Percentiles rank a stretch among this genome's conserved stretches.
Conservation (phyloP, 2,888 invertebrate genomes). For the Brachyptera putata region DNA sequence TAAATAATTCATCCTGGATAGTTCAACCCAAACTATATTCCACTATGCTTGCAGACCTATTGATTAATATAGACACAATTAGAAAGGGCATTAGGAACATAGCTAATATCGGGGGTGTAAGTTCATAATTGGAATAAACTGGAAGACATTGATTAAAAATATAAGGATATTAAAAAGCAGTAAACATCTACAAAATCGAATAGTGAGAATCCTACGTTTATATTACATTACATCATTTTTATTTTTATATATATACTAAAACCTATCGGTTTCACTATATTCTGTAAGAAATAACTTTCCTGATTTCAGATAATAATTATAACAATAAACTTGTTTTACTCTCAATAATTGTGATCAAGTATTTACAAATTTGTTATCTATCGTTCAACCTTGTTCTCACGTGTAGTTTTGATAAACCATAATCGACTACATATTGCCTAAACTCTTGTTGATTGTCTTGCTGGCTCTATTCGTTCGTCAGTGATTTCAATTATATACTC, state of each 20-base stretch:
- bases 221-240: too few relatives aligned
- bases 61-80: too few relatives aligned
- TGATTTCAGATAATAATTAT: background rate
- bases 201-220: background rate
- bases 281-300: constrained; percentile 7
- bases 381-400: background rate
- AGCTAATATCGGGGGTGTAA: background rate
- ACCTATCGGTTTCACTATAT: background rate
- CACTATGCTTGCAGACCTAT: too few relatives aligned
- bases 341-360: constrained; percentile 1
- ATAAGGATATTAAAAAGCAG: constrained; percentile 15
- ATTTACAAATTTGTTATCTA: background rate
- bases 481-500: too few relatives aligned
- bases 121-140: constrained; percentile 34
- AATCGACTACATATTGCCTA: background rate
- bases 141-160: constrained; percentile 31
- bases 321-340: background rate
- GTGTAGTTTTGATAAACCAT: background rate
- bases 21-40: too few relatives aligned
- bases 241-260: background rate
- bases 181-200: constrained; percentile 11
- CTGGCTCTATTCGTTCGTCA: too few relatives aligned
- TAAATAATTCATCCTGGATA: too few relatives aligned
- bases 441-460: constrained; percentile 9
- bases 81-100: too few relatives aligned